Evolutionary conservation across 2,113 vertebrate species (phyloP).

Genomic region (Sinocyclocheilus anophthalmus): DNA sequence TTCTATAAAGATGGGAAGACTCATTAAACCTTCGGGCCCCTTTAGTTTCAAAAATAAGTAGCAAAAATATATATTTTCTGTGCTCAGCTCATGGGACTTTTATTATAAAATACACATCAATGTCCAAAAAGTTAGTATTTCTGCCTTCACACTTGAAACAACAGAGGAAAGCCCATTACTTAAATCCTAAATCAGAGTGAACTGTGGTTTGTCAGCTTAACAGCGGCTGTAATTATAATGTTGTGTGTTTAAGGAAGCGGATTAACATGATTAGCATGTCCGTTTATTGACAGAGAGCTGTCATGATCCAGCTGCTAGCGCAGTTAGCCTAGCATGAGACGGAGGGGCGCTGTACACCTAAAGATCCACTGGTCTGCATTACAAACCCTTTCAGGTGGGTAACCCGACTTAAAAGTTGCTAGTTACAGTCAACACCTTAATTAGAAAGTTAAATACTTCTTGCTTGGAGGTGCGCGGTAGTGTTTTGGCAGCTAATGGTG

Average conservation of each 20-base stretch:
- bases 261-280: neutral
- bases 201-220: neutral
- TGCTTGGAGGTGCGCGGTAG: no score
- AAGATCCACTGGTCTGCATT: neutral
- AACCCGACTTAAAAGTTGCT: neutral
- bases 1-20: neutral
- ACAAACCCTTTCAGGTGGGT: constrained; percentile 32
- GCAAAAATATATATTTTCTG: neutral
- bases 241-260: neutral
- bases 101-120: constrained; percentile 2
- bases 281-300: neutral
- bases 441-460: neutral
- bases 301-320: neutral
- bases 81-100: neutral
- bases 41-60: neutral
- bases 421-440: neutral
- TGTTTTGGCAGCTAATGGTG: neutral
- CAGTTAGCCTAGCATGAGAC: constrained; percentile 18
- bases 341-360: constrained; percentile 17
- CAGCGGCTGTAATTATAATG: neutral
- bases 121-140: neutral
- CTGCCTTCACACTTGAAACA: constrained; percentile 39
- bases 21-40: neutral
- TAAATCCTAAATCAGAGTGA: neutral
- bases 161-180: neutral